phyloP scores from a whole-genome alignment of 2,797 vertebrate genomes.

The Microctenopoma stevenorrisi region DNA sequence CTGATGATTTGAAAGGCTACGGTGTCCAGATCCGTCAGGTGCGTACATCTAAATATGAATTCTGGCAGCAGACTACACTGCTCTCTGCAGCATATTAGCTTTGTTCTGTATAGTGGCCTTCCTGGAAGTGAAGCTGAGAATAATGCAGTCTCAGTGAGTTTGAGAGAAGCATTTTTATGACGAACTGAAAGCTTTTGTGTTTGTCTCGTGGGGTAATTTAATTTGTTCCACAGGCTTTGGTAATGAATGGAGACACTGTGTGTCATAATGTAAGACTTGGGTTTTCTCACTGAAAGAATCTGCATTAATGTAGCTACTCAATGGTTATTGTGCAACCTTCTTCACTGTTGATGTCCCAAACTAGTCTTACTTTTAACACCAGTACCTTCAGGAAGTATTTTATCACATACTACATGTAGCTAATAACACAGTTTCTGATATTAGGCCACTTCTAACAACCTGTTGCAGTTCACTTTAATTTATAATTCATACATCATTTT shows the following conservation, averaged over 20 bases:
- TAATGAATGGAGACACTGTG: conserved; percentile 73
- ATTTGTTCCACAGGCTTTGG: conserved; percentile 69
- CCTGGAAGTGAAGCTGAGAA: conserved; percentile 38
- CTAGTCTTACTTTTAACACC: conserved; percentile 13
- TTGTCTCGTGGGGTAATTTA: conserved; percentile 54
- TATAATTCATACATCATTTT: not conserved
- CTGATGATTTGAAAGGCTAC: conserved; percentile 89
- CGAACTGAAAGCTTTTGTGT: conserved; percentile 68
- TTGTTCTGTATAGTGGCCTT: conserved; percentile 32
- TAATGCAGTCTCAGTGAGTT: conserved; percentile 32
- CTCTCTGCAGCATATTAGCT: not conserved
- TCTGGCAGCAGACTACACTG: not conserved
- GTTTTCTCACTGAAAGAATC: conserved; percentile 67
- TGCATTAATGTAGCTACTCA: conserved; percentile 58
- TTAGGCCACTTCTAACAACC: not conserved
- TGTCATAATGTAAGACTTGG: conserved; percentile 25
- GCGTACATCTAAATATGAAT: conserved; percentile 32
- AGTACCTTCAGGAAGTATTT: not conserved
- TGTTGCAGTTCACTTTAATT: not conserved
- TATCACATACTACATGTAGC: not conserved
- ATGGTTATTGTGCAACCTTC: conserved; percentile 33
- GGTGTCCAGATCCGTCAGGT: conserved; percentile 99
- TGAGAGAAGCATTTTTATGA: conserved; percentile 37
- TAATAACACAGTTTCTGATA: not conserved
- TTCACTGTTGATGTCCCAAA: conserved; percentile 35